phyloP scores from a whole-genome alignment of 2,797 vertebrate species.

The Notamacropus eugenii region DNA sequence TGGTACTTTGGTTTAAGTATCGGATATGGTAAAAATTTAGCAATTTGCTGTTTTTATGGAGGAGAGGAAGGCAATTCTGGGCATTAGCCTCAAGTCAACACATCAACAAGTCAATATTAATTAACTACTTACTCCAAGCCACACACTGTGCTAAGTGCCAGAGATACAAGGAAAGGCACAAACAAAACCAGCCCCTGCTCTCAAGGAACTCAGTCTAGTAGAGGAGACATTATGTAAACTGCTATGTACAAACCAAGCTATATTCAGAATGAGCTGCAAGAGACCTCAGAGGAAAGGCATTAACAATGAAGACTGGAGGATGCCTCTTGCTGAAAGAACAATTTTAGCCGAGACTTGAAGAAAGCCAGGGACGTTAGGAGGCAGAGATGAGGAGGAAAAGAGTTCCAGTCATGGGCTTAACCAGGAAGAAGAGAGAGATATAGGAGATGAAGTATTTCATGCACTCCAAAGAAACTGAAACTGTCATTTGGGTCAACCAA shows the following conservation, averaged over 20 bases:
- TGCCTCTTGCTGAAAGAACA: neutral
- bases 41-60: neutral
- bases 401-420: neutral
- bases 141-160: neutral
- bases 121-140: neutral
- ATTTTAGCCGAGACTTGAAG: neutral
- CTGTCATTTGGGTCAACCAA: neutral
- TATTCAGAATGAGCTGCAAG: neutral
- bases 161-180: neutral
- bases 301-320: no score
- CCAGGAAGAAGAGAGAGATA: neutral
- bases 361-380: neutral
- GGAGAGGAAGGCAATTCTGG: neutral
- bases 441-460: neutral
- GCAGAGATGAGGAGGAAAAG: neutral
- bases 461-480: neutral
- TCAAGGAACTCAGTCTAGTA: neutral
- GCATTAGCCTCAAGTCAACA: neutral
- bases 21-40: neutral
- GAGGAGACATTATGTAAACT: neutral
- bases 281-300: neutral
- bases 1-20: neutral
- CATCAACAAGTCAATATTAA: neutral
- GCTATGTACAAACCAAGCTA: neutral
- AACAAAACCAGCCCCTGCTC: neutral